phyloP scores from a whole-genome alignment of 1,140 invertebrate genomes.

The Oreohelix idahoensis region DNA sequence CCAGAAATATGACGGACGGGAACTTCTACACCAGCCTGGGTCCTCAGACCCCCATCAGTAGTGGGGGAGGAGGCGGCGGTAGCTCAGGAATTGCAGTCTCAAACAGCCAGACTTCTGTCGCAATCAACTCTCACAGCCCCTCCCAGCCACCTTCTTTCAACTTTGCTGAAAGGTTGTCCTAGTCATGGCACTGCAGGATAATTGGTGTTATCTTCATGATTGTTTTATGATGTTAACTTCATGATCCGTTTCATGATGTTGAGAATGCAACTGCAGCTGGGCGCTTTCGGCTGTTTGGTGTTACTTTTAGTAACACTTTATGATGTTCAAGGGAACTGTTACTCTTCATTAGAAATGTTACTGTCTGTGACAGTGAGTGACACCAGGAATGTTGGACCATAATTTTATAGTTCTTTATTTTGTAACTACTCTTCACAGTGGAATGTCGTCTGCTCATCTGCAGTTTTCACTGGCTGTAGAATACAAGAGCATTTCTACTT shows the following conservation, averaged over 20 bases:
- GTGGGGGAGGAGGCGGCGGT: background rate
- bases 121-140: constrained; percentile 36
- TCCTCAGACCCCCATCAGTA: background rate
- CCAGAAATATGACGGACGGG: constrained; percentile 23
- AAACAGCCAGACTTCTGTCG: constrained; percentile 40
- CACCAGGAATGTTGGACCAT: constrained; percentile 8
- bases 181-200: constrained; percentile 42
- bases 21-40: background rate
- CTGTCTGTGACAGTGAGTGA: constrained; percentile 29
- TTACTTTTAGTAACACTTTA: background rate
- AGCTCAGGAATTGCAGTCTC: constrained; percentile 36
- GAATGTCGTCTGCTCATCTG: background rate
- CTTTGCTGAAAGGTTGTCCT: constrained; percentile 65
- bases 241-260: background rate
- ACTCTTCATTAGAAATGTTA: background rate
- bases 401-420: constrained; percentile 31
- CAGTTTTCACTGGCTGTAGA: background rate
- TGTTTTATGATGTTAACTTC: background rate
- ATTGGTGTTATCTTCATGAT: background rate
- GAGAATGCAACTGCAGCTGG: background rate
- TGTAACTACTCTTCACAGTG: background rate
- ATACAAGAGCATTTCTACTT: background rate
- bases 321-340: background rate
- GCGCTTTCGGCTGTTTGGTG: background rate
- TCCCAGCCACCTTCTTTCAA: constrained; percentile 64